These are phyloP conservation scores for Lasioglossum leucozonium DNA, from an alignment of 2,888 invertebrate species.

Conservation along the genomic window DNA sequence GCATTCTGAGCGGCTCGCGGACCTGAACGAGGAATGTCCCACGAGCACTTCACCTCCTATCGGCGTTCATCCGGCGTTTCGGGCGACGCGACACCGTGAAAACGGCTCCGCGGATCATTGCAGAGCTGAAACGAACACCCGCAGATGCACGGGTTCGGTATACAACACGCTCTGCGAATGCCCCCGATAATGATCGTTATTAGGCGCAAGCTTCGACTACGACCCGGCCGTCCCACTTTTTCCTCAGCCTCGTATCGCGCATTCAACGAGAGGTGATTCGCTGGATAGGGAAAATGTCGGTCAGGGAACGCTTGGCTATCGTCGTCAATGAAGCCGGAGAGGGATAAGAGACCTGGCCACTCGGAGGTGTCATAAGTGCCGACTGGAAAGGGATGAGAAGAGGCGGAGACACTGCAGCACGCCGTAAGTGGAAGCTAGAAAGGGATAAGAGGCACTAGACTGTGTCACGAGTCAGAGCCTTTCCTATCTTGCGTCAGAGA, in stretches of 20 bases:
- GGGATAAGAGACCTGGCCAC: neutral
- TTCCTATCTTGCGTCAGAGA: neutral
- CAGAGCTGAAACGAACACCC: conserved; percentile 4
- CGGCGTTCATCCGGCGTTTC: conserved; percentile 60
- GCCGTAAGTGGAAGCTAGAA: neutral
- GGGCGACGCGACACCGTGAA: conserved; percentile 34
- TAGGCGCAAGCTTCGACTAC: conserved; percentile 27
- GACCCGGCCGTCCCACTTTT: conserved; percentile 29
- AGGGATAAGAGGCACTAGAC: conserved; percentile 5
- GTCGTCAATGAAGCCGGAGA: neutral
- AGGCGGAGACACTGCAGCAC: neutral
- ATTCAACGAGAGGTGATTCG: conserved; percentile 29
- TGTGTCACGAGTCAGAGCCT: neutral
- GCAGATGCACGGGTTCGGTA: neutral
- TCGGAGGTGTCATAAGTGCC: neutral
- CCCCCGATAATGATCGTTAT: conserved; percentile 50
- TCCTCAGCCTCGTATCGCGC: conserved; percentile 11
- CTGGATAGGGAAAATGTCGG: conserved; percentile 19
- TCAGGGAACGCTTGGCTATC: conserved; percentile 6
- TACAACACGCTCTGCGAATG: neutral
- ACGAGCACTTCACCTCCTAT: conserved; percentile 52
- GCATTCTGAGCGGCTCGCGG: conserved; percentile 24
- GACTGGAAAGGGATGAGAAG: neutral
- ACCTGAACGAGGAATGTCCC: conserved; percentile 40
- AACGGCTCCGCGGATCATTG: neutral